Evolutionary conservation across 2,888 invertebrate genomes (phyloP), one percentile per base, ranked within the genome.

Genomic region (Lumbricus terrestris): DNA sequence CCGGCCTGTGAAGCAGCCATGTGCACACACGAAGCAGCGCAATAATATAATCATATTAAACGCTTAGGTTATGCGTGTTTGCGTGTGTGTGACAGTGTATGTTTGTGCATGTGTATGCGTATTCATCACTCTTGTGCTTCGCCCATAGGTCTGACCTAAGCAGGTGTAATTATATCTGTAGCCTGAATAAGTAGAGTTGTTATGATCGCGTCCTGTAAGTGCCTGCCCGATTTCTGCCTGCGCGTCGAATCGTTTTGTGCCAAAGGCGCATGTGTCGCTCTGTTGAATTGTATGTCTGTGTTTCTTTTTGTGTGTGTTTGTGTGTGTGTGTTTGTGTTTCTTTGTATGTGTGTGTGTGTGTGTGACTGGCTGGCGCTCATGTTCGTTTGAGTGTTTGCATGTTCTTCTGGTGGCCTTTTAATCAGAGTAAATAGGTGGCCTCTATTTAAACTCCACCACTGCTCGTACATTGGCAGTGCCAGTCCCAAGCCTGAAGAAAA

Each of bases 161-260:
- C 69, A 69, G 69, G 69, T 69, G 69, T 69, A 69, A 69, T 69
- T 69, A 69, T 69, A 69, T 69, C 69, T 69, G 69, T 69, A n/a
- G 29, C 69, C 69, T 69, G 69, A 69, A 69, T 69, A 69, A 69
- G 69, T 69, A 11, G 69, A 69, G 69, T 69, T 69, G 69, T 69
- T 69, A 69, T 69, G 69, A 11, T 69, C 47, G 47, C 2, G 69
- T 29, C 29, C 8, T n/a, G 0, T n/a, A 69, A 29, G 8, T 69
- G 69, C 69, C 29, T 69, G n/a, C 47, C 47, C 11, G 47, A 0
- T n/a, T 29, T 13, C 2, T 47, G 47, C 47, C 47, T 47, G 47
- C 47, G 20, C 8, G 11, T 6, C 29, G 29, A 69, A n/a, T 0
- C 69, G 8, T 29, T 69, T n/a, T n/a, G 8, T 69, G n/a, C n/a